These are phyloP conservation scores for Pandemis cinnamomeana DNA, from an alignment of 2,888 invertebrate species.

Conservation along the genomic window DNA sequence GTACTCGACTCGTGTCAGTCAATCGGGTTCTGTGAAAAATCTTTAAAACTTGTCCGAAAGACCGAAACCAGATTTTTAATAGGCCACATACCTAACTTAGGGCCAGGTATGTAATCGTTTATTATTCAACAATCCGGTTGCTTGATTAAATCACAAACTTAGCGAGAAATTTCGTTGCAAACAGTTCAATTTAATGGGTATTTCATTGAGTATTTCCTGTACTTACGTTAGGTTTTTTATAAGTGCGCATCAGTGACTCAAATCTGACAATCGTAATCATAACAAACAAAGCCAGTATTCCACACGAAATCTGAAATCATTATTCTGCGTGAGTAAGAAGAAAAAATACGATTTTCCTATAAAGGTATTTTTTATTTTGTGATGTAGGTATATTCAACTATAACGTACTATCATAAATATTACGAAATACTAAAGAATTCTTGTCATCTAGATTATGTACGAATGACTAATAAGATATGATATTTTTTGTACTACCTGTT, in stretches of 20 bases:
- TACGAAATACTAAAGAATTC: too few species aligned
- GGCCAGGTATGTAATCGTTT: conserved; percentile 38
- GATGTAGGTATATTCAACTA: neutral
- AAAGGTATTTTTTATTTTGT: neutral
- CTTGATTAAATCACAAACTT: neutral
- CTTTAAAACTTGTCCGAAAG: conserved; percentile 49
- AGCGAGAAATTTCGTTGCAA: neutral
- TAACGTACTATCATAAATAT: too few species aligned
- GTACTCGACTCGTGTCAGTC: neutral
- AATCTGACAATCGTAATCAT: conserved; percentile 17
- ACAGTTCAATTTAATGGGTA: conserved; percentile 6
- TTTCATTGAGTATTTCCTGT: conserved; percentile 28
- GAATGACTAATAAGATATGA: too few species aligned
- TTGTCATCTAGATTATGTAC: too few species aligned
- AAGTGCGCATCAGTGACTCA: conserved; percentile 36
- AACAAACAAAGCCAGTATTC: conserved; percentile 21
- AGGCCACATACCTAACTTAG: conserved; percentile 55
- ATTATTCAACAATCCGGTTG: conserved; percentile 55
- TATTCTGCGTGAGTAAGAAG: neutral
- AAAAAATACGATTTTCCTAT: neutral
- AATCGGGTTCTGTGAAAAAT: conserved; percentile 22
- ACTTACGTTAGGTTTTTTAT: conserved; percentile 22
- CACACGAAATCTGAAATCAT: neutral
- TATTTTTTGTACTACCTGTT: too few species aligned
- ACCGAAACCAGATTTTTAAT: conserved; percentile 50